Base-by-base conservation (phyloP, 2,888 invertebrate species). In the Loripinus fragilis region DNA sequence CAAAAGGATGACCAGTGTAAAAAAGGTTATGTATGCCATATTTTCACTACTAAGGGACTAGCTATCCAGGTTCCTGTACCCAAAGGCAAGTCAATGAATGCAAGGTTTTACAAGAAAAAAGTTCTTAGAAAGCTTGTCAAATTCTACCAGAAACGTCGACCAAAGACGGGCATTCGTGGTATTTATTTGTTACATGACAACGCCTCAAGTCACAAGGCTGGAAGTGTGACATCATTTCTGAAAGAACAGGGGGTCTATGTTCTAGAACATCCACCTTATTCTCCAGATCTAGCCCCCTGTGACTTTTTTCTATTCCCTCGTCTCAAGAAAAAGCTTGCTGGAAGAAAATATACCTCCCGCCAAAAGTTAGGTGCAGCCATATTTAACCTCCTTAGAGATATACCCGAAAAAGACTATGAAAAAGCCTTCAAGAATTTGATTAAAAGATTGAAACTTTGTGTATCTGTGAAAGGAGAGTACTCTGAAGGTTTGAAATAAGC, bases 151-250 rank as follows among this genome's bases (percentile, higher is more conserved):
- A 25, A 52, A 52, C 52, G 25, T 25, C 23, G 52, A 52, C 23
- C 52, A 23, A 25, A 23, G 25, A 52, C 41, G 17, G 41, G 66
- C 20, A 23, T 66, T 7, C n/a, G 23, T 2, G 23, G 41, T 5
- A 41, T 66, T 5, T 15, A 41, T 17, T 25, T 66, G n/a, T 23
- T 38, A 38, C 66, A 66, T 66, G 66, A 66, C 66, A 66, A 66
- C 15, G 41, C 41, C 2, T 42, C 66, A 8, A 25, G 30, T 23
- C 66, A 66, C 66, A 66, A 66, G 41, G 38, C 66, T 20, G 17
- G 12, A 12, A 38, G 25, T 66, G 66, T 66, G 35, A 20, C n/a
- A 38, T 25, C 17, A 20, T 66, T 41, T 66, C 42, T n/a, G 41
- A 42, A 66, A 1, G 23, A n/a, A 38, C 12, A 66, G 30, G 17